A percentile compares a stretch with the other conserved stretches of the same genome.
phyloP scores from a whole-genome alignment of 2,888 invertebrate genomes.

The Erpobdella octoculata region DNA sequence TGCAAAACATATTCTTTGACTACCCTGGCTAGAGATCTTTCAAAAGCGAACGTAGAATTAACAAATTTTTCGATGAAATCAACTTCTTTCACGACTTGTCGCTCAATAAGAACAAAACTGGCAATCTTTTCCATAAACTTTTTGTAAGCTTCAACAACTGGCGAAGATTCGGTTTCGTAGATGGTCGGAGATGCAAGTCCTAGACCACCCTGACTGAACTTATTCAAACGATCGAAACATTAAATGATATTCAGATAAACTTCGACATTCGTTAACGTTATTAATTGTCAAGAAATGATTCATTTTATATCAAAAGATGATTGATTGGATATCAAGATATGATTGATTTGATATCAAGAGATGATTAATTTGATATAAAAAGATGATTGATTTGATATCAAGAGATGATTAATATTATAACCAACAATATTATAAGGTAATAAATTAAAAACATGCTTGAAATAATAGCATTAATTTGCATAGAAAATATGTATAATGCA shows the following conservation, averaged over 20 bases:
- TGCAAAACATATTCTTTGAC: too few species aligned
- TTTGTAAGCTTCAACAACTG: neutral
- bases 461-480: too few species aligned
- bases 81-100: too few species aligned
- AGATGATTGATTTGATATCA: neutral
- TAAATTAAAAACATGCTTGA: too few species aligned
- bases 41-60: neutral
- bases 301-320: too few species aligned
- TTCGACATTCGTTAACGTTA: too few species aligned
- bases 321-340: neutral
- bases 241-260: too few species aligned
- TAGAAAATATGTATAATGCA: too few species aligned
- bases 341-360: neutral
- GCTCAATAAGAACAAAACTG: neutral
- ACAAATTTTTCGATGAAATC: neutral
- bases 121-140: neutral
- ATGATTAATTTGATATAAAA: neutral
- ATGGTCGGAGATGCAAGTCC: neutral
- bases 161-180: neutral
- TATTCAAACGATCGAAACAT: too few species aligned
- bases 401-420: neutral
- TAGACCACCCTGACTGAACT: neutral
- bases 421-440: too few species aligned
- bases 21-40: constrained; percentile 2
- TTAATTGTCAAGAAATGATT: too few species aligned